These are phyloP conservation scores for Coremacera marginata DNA, from an alignment of 2,888 invertebrate species.

Conservation along the genomic window DNA sequence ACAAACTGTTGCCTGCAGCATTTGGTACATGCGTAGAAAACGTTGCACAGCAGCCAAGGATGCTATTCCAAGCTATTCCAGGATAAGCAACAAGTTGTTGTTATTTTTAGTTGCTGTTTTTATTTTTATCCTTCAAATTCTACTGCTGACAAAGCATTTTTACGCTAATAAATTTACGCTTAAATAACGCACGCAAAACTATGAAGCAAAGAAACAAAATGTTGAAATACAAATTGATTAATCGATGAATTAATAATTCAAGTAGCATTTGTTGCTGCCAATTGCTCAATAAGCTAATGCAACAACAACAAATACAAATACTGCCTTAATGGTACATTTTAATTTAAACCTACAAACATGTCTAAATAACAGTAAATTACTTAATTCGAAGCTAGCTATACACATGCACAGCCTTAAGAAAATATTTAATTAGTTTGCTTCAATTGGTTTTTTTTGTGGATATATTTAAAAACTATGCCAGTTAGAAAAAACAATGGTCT, in stretches of 20 bases:
- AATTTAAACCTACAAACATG: too few relatives aligned
- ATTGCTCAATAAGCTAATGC: background rate
- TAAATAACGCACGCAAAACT: too few relatives aligned
- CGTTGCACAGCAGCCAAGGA: background rate
- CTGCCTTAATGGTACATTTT: too few relatives aligned
- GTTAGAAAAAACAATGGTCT: too few relatives aligned
- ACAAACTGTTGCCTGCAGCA: conserved; percentile 20
- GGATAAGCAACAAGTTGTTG: conserved; percentile 6
- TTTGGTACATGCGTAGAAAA: background rate
- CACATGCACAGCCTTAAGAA: too few relatives aligned
- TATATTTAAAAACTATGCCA: too few relatives aligned
- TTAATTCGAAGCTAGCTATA: too few relatives aligned
- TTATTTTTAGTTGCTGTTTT: too few relatives aligned
- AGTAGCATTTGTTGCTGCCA: background rate
- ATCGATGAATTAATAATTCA: conserved; percentile 21
- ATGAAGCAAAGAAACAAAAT: background rate
- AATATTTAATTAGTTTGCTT: too few relatives aligned
- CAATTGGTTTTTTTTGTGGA: too few relatives aligned
- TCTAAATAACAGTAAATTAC: too few relatives aligned
- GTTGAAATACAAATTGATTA: conserved; percentile 5
- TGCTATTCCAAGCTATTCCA: background rate
- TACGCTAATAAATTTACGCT: background rate
- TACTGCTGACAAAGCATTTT: background rate
- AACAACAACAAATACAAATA: background rate
- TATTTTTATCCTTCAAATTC: too few relatives aligned